Conservation (phyloP, 2,797 vertebrate species). For the Rallus crepitans region DNA sequence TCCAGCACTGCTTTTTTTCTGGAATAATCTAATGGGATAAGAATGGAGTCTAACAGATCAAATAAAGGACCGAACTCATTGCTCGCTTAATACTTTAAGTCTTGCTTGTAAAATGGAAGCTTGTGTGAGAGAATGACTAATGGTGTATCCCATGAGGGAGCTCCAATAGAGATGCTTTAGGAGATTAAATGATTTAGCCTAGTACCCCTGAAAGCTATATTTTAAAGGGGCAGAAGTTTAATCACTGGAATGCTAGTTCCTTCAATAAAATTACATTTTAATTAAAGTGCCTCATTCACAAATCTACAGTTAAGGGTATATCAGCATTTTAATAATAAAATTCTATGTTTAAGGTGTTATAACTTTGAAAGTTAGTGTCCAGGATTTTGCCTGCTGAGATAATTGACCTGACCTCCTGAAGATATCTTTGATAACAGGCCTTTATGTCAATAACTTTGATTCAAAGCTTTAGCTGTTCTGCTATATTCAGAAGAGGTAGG, state of each 20-base stretch:
- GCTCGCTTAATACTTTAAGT: slow-evolving; percentile 55
- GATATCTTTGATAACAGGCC: slow-evolving; percentile 5
- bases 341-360: slow-evolving; percentile 14
- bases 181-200: slow-evolving; percentile 68
- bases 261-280: slow-evolving; percentile 69
- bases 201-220: slow-evolving; percentile 44
- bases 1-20: background rate
- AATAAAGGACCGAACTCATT: slow-evolving; percentile 60
- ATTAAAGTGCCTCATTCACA: slow-evolving; percentile 62
- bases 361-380: slow-evolving; percentile 37
- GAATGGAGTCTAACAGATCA: slow-evolving; percentile 58
- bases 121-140: slow-evolving; percentile 60
- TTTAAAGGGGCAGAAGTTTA: slow-evolving; percentile 69
- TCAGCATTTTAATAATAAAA: slow-evolving; percentile 44
- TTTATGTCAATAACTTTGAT: slow-evolving; percentile 45
- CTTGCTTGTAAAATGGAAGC: slow-evolving; percentile 57
- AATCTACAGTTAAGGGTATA: slow-evolving; percentile 41
- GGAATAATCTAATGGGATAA: slow-evolving; percentile 52
- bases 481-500: background rate
- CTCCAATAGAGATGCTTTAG: slow-evolving; percentile 57
- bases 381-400: slow-evolving; percentile 19
- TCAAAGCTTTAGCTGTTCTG: slow-evolving; percentile 16
- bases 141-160: slow-evolving; percentile 14
- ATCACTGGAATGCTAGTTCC: slow-evolving; percentile 36
- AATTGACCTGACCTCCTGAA: slow-evolving; percentile 11